Evolutionary conservation across 2,113 vertebrate genomes (phyloP).

Genomic region (Phycodurus eques): DNA sequence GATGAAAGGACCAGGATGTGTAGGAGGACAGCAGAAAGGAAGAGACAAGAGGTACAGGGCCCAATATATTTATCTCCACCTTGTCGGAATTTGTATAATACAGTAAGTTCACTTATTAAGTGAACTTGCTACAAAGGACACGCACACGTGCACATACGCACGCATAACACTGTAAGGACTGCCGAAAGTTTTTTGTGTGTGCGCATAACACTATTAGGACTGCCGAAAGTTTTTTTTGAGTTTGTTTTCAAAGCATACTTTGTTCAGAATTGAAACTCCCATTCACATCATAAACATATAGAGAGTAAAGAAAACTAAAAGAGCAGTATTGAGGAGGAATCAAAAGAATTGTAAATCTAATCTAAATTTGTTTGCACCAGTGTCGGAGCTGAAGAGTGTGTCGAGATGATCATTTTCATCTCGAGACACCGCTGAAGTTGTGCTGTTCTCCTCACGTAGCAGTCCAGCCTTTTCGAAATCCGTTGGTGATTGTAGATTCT

Average conservation of each 20-base stretch:
- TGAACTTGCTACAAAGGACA: slow-evolving; percentile 14
- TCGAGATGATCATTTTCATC: too few relatives aligned
- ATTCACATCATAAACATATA: too few relatives aligned
- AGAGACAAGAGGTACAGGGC: slow-evolving; percentile 47
- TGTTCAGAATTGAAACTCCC: too few relatives aligned
- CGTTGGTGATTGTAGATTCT: too few relatives aligned
- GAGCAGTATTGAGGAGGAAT: neutral
- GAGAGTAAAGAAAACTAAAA: neutral
- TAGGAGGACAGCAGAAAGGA: slow-evolving; percentile 71
- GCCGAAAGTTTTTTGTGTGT: too few relatives aligned
- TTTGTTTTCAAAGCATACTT: neutral
- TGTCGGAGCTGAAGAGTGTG: too few relatives aligned
- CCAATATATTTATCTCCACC: slow-evolving; percentile 66
- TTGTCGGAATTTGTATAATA: slow-evolving; percentile 67
- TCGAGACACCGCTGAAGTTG: too few relatives aligned
- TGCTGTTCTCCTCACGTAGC: too few relatives aligned
- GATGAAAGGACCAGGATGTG: slow-evolving; percentile 75
- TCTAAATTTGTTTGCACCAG: neutral
- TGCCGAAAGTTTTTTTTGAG: too few relatives aligned
- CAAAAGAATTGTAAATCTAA: neutral
- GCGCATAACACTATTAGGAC: too few relatives aligned
- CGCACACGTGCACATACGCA: slow-evolving; percentile 11
- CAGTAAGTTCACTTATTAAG: slow-evolving; percentile 62
- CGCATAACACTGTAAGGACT: too few relatives aligned
- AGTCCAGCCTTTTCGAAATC: too few relatives aligned